phyloP scores from a whole-genome alignment of 1,140 invertebrate genomes.

The Dryas iulia region DNA sequence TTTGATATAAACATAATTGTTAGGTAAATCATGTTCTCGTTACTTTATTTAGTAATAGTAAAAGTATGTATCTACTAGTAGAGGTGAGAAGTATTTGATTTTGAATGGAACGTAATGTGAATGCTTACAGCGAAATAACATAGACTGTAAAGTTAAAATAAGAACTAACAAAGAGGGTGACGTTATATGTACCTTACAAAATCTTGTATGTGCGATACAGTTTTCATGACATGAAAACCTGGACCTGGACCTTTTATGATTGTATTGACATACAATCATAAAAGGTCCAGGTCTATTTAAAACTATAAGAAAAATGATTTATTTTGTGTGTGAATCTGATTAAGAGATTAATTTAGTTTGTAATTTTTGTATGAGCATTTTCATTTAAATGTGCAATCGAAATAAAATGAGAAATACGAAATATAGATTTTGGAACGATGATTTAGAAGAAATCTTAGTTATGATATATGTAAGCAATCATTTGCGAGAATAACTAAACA shows the following conservation, averaged over 20 bases:
- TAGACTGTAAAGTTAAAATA: conserved; percentile 47
- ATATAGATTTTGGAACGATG: neutral
- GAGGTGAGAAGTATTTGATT: conserved; percentile 51
- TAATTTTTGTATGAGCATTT: neutral
- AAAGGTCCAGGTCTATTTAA: no score
- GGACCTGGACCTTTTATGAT: no score
- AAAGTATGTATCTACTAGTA: conserved; percentile 55
- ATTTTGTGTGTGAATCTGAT: conserved; percentile 5
- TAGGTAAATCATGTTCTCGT: neutral
- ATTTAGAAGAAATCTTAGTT: neutral
- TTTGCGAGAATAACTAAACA: no score
- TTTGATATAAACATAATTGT: neutral
- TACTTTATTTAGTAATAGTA: conserved; percentile 40
- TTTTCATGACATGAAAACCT: no score
- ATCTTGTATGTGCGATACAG: no score
- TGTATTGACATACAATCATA: no score
- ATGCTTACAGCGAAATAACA: conserved; percentile 49
- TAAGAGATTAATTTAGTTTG: neutral
- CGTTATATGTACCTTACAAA: conserved; percentile 44
- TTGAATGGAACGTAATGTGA: conserved; percentile 55
- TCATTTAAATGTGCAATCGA: neutral
- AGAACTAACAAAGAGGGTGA: conserved; percentile 55
- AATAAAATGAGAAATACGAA: no score
- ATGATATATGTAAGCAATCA: neutral
- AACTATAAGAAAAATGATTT: conserved; percentile 46